Percentiles rank a stretch among this genome's conserved stretches.
These are phyloP conservation scores for Leptopterna dolabrata DNA, from an alignment of 2,888 invertebrate species.

Conservation along the genomic window DNA sequence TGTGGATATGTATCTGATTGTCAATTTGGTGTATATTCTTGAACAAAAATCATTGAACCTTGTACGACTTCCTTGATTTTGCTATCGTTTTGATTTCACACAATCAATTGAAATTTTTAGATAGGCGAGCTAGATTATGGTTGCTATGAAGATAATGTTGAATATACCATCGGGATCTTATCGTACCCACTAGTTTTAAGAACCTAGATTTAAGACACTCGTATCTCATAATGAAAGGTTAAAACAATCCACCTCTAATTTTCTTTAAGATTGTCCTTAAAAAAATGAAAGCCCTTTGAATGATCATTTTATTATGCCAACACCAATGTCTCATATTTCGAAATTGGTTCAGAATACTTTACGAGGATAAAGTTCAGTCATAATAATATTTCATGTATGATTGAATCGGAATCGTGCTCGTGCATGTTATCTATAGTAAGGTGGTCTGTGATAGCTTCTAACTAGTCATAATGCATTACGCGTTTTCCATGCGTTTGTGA, in stretches of 20 bases:
- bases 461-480: not conserved
- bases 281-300: no score
- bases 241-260: no score
- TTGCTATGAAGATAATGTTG: not conserved
- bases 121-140: not conserved
- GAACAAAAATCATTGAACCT: not conserved
- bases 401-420: not conserved
- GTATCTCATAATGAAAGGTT: no score
- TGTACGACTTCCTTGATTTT: no score
- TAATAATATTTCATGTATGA: no score
- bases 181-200: not conserved
- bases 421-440: slow-evolving; percentile 5
- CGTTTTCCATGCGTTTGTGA: not conserved
- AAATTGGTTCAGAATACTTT: no score
- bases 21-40: not conserved
- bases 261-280: no score
- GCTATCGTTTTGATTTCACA: not conserved
- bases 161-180: not conserved
- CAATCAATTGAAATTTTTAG: not conserved
- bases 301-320: not conserved
- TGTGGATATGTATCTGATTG: not conserved
- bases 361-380: no score
- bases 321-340: not conserved
- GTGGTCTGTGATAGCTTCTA: slow-evolving; percentile 33
- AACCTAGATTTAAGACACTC: not conserved